These are phyloP conservation scores for Protaetia brevitarsis DNA, from an alignment of 1,140 invertebrate species.

Conservation along the genomic window DNA sequence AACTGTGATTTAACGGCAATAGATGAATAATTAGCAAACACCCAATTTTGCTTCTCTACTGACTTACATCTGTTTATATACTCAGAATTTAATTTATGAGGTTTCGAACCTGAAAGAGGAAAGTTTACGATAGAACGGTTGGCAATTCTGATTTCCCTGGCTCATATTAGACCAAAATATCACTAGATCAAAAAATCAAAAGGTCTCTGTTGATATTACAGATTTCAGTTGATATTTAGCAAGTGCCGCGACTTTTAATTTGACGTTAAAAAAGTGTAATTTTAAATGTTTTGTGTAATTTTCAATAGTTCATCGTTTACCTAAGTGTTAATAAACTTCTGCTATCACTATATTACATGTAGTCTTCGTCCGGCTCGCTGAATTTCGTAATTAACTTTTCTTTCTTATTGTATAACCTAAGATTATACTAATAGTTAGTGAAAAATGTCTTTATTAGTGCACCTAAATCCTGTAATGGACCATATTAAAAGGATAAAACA, in stretches of 20 bases:
- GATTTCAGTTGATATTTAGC: slow-evolving; percentile 27
- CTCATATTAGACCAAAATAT: neutral
- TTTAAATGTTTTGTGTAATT: neutral
- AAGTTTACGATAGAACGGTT: neutral
- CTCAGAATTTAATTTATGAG: neutral
- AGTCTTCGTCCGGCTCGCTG: neutral
- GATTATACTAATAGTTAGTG: slow-evolving; percentile 24
- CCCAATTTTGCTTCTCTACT: neutral
- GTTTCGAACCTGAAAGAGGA: neutral
- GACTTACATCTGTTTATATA: slow-evolving; percentile 16
- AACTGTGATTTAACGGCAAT: slow-evolving; percentile 7
- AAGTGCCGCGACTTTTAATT: slow-evolving; percentile 39
- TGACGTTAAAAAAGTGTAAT: slow-evolving; percentile 20
- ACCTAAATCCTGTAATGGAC: slow-evolving; percentile 39
- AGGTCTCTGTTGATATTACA: neutral
- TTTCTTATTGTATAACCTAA: slow-evolving; percentile 29
- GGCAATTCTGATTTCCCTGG: neutral
- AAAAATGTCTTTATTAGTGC: slow-evolving; percentile 44
- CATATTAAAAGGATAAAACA: slow-evolving; percentile 39
- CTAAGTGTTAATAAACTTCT: slow-evolving; percentile 3
- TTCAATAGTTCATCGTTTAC: neutral
- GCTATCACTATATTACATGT: neutral
- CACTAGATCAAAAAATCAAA: neutral
- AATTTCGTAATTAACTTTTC: neutral
- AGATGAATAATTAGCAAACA: neutral